A percentile compares a stretch with the other conserved stretches of the same genome.
Conservation (phyloP, 1,140 invertebrate genomes). For the Drosophila nikananu region DNA sequence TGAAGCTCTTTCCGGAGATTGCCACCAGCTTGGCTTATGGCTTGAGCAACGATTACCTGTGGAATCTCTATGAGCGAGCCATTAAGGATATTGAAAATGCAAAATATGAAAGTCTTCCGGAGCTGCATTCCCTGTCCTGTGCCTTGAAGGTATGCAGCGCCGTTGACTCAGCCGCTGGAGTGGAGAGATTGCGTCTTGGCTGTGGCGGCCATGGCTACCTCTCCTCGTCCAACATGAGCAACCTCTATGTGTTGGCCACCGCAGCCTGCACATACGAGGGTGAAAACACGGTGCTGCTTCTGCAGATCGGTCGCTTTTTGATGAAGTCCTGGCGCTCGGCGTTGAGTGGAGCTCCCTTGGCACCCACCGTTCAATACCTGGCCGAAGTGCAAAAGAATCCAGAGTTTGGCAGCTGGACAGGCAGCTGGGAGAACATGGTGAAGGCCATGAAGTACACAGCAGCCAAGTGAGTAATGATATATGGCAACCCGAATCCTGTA, state of each 20-base stretch:
- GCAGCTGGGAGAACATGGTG: too few species aligned
- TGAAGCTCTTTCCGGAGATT: slow-evolving; percentile 94
- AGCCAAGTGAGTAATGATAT: too few species aligned
- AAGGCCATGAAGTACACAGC: too few species aligned
- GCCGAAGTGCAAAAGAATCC: too few species aligned
- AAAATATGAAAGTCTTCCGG: slow-evolving; percentile 91
- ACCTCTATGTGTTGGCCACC: slow-evolving; percentile 91
- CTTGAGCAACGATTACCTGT: slow-evolving; percentile 90
- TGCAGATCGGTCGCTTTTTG: too few species aligned
- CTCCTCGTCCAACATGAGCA: slow-evolving; percentile 92
- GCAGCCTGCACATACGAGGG: slow-evolving; percentile 97
- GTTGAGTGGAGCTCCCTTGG: too few species aligned
- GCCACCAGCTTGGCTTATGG: slow-evolving; percentile 91
- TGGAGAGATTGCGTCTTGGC: slow-evolving; percentile 92
- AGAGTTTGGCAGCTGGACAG: too few species aligned
- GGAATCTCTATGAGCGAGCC: slow-evolving; percentile 93
- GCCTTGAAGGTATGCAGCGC: slow-evolving; percentile 95
- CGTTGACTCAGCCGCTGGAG: slow-evolving; percentile 88
- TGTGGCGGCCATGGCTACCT: slow-evolving; percentile 98
- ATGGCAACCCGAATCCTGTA: too few species aligned
- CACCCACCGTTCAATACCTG: too few species aligned
- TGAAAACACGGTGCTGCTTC: slow-evolving; percentile 96
- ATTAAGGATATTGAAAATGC: slow-evolving; percentile 91
- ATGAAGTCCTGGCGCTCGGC: too few species aligned
- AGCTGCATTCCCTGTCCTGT: slow-evolving; percentile 95